A percentile compares a stretch with the other conserved stretches of the same genome.
phyloP scores from a whole-genome alignment of 2,797 vertebrate species.

The Pempheris klunzingeri region DNA sequence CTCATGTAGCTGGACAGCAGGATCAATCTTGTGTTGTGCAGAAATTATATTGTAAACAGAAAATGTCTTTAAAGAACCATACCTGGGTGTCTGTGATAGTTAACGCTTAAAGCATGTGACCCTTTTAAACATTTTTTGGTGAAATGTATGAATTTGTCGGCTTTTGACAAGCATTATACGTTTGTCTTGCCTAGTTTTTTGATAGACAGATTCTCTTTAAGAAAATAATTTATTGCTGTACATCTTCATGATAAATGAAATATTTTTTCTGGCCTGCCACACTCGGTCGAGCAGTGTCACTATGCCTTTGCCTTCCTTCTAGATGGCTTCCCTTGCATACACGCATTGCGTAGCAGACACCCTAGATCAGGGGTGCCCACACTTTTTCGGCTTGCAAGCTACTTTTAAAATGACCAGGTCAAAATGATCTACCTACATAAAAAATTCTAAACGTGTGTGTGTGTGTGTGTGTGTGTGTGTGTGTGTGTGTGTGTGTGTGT shows the following conservation, averaged over 20 bases:
- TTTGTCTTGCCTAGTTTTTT: constrained; percentile 30
- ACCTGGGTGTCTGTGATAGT: neutral
- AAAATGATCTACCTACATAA: no score
- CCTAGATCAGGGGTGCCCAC: no score
- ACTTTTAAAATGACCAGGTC: no score
- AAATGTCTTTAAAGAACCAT: constrained; percentile 20
- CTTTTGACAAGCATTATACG: constrained; percentile 6
- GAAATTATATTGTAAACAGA: constrained; percentile 7
- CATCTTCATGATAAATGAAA: constrained; percentile 2
- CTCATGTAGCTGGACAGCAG: constrained; percentile 50
- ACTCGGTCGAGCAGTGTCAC: constrained; percentile 37
- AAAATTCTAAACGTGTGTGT: no score
- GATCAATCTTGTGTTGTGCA: constrained; percentile 34
- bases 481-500: no score
- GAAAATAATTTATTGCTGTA: constrained; percentile 3
- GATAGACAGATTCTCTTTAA: constrained; percentile 12
- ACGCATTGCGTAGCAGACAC: constrained; percentile 47
- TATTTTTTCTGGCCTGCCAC: constrained; percentile 38
- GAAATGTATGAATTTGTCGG: neutral
- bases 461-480: no score
- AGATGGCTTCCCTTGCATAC: constrained; percentile 46
- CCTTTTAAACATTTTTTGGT: neutral
- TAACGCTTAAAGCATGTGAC: neutral
- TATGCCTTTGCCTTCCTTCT: constrained; percentile 41
- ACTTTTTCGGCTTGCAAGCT: no score